Conservation (phyloP, 2,888 invertebrate genomes). For the Meteorus cinctellus region DNA sequence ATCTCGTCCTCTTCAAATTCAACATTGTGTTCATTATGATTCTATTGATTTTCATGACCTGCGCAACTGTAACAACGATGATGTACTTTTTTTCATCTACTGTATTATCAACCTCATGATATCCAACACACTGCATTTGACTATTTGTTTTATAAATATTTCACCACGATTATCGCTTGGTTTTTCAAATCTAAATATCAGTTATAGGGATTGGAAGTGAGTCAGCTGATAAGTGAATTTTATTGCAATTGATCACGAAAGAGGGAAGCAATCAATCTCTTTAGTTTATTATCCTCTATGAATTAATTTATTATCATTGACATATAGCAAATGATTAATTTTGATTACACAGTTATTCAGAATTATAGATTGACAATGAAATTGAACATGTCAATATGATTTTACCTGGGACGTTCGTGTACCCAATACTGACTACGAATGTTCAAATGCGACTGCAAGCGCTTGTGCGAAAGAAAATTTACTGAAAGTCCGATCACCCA, state of each 20-base stretch:
- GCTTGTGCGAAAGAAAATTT: background rate
- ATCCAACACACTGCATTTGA: background rate
- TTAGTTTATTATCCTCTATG: too few relatives aligned
- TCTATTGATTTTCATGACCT: conserved; percentile 8
- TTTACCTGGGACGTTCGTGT: background rate
- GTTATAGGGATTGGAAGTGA: background rate
- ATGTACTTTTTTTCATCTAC: background rate
- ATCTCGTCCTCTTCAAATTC: background rate
- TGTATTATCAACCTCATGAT: background rate
- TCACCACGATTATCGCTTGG: background rate
- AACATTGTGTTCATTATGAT: background rate
- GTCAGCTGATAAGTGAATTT: conserved; percentile 4
- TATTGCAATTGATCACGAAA: background rate
- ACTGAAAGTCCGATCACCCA: background rate
- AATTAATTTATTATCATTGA: too few relatives aligned
- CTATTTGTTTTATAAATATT: background rate
- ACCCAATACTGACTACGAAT: background rate
- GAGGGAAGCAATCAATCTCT: background rate
- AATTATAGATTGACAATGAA: background rate
- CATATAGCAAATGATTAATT: too few relatives aligned
- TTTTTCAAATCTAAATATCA: background rate
- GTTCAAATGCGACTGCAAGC: background rate
- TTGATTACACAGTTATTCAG: background rate
- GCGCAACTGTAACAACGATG: background rate
- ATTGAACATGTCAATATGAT: background rate